Base-by-base conservation (phyloP, 2,797 vertebrate species). In the Aulostomus chinensis region DNA sequence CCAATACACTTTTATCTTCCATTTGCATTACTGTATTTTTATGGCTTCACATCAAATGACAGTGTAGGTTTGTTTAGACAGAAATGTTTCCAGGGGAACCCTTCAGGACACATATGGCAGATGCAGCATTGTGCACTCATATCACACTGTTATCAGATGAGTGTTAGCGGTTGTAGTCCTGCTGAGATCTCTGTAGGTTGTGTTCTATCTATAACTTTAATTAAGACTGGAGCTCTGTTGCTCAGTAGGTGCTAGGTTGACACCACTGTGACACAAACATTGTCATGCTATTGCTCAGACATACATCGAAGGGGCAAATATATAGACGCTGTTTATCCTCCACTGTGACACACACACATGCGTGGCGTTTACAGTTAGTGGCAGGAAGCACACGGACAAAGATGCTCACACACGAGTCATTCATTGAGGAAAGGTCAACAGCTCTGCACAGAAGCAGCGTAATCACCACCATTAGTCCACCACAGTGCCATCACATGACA, bases 151-250 rank as follows among this genome's bases (percentile, higher is more conserved):
- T 35, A 57, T 38, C 55, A 66, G 41, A 45, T 65, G 4, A 30
- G 40, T 59, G 26, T 56, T 14, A 60, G 40, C 46, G 13, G 24
- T 49, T 57, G 47, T 54, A 60, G 39, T 69, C 76, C 53, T 37
- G 64, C 67, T 73, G 69, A 54, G 79, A 22, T 52, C 64, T 49
- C 64, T 59, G 61, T 73, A 58, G 73, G 56, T 47, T 53, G 9
- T 47, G 49, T 55, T 65, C 74, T 66, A 72, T 69, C 33, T 76
- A 63, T 77, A 68, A 67, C 62, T 65, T 70, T 80, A 74, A 83
- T 80, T 78, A 80, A 76, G 60, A 58, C 64, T 16, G 39, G 28
- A 51, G 38, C 35, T 62, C 46, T 48, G 33, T 41, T 34, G 24
- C 68, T 65, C 68, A 68, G 66, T 62, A 36, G 63, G 66, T 39